phyloP scores from a whole-genome alignment of 2,888 invertebrate species.

The Nineta flava region DNA sequence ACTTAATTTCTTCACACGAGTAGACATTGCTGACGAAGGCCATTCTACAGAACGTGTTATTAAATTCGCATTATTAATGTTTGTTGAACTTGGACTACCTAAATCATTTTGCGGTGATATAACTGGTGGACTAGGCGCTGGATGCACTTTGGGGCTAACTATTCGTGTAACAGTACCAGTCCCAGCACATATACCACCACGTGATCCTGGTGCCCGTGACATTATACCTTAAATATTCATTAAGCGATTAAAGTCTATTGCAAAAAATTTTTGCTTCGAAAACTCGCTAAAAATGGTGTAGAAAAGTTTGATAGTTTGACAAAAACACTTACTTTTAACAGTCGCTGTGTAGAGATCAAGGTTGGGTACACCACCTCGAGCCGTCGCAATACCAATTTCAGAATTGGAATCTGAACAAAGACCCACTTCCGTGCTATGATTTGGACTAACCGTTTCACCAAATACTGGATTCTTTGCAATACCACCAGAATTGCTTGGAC shows the following conservation, averaged over 20 bases:
- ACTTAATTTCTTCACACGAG: slow-evolving; percentile 60
- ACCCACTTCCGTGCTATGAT: slow-evolving; percentile 19
- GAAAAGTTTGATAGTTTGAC: not conserved
- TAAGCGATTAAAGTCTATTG: slow-evolving; percentile 1
- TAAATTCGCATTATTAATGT: slow-evolving; percentile 15
- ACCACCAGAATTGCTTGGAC: not conserved
- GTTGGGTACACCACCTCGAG: slow-evolving; percentile 24
- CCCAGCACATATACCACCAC: slow-evolving; percentile 13
- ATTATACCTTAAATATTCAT: slow-evolving; percentile 27
- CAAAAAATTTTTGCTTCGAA: too few species aligned
- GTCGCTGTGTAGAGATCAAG: slow-evolving; percentile 37
- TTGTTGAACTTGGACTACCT: slow-evolving; percentile 1
- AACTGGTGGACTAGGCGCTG: slow-evolving; percentile 25
- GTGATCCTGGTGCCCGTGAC: slow-evolving; percentile 26
- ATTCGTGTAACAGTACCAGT: slow-evolving; percentile 17
- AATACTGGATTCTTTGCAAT: slow-evolving; percentile 5
- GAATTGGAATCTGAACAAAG: slow-evolving; percentile 1
- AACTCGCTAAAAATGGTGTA: too few species aligned
- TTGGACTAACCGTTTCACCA: slow-evolving; percentile 27
- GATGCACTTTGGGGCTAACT: slow-evolving; percentile 30
- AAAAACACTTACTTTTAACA: slow-evolving; percentile 35
- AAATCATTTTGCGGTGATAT: slow-evolving; percentile 4
- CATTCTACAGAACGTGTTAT: slow-evolving; percentile 35
- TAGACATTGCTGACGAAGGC: slow-evolving; percentile 51
- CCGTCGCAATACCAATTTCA: slow-evolving; percentile 26